A percentile compares a stretch with the other conserved stretches of the same genome.
Evolutionary conservation across 2,888 invertebrate genomes (phyloP).

Genomic region (Clostera curtula): DNA sequence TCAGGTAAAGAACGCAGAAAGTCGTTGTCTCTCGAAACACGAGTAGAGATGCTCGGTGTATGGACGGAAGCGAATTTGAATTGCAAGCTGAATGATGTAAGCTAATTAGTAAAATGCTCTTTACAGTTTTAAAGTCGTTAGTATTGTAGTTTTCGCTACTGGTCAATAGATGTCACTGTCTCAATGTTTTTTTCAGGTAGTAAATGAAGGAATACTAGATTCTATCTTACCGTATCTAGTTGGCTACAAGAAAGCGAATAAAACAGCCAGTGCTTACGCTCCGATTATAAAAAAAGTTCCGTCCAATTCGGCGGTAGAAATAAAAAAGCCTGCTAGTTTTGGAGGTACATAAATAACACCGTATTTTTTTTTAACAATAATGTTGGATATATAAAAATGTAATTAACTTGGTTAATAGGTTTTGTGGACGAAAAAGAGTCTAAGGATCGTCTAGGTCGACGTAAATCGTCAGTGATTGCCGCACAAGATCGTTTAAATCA

Average conservation of each 20-base stretch:
- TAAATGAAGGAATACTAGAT: constrained; percentile 88
- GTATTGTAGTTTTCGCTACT: not conserved
- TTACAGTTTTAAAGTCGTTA: not conserved
- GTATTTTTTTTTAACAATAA: not conserved
- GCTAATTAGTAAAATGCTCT: constrained; percentile 10
- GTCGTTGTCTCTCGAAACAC: constrained; percentile 45
- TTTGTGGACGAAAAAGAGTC: constrained; percentile 64
- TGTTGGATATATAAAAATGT: not conserved
- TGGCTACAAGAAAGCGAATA: constrained; percentile 68
- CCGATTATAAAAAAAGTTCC: constrained; percentile 71
- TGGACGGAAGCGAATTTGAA: constrained; percentile 70
- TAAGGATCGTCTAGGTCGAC: constrained; percentile 60
- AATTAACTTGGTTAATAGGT: constrained; percentile 29
- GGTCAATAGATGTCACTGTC: constrained; percentile 37
- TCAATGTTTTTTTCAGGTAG: constrained; percentile 67
- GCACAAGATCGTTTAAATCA: constrained; percentile 51
- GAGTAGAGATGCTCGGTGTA: constrained; percentile 63
- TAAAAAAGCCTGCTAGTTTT: constrained; percentile 70
- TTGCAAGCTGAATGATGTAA: constrained; percentile 68
- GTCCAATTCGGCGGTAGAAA: constrained; percentile 40
- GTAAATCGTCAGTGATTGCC: constrained; percentile 58
- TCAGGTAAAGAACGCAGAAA: constrained; percentile 38
- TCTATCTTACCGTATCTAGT: constrained; percentile 86
- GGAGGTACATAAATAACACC: constrained; percentile 42
- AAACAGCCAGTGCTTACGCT: constrained; percentile 67